Evolutionary conservation across 1,140 invertebrate species (phyloP), one percentile per base, ranked within the genome.

Genomic region (Dinoponera quadriceps): DNA sequence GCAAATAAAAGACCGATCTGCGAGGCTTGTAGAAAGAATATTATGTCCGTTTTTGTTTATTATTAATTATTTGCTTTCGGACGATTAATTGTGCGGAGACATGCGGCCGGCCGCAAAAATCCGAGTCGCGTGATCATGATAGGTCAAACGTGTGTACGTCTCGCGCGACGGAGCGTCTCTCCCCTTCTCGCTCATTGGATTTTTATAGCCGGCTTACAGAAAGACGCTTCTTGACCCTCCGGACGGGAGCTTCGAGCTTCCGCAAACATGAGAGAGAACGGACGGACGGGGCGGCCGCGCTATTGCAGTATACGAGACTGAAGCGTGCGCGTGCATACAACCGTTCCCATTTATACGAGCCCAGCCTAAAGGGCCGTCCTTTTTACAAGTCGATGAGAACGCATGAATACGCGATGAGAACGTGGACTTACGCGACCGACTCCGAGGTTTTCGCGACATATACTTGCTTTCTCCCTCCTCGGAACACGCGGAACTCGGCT

Each of bases 221-320:
- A 18, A 48, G 27, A 59, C 1, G 51, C 51, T 48, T 48, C 18
- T 71, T 59, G 66, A 59, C 25, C 9, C 14, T 22, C 9, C 20
- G 38, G 38, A 44, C 29, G 38, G 22, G 2, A 2, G 49, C 54
- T 44, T 25, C 63, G 49, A 85, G 38, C 60, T 84, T 86, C 68
- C 78, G 66, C 74, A 85, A 84, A 84, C 55, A 81, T n/a, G 29
- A 82, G 48, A 82, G 48, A 33, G 38, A 33, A 63, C 27, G 13
- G 44, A 16, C 60, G 55, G 51, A 71, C 33, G 33, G 33, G 33
- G 33, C n/a, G 29, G 62, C n/a, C 18, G 33, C 16, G 33, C 29
- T 55, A 25, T 55, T 49, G 13, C 38, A 20, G 29, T 44, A 66
- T 48, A 48, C 27, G n/a, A n/a, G n/a, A 65, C 44, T 55, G 54